phyloP scores from a whole-genome alignment of 2,888 invertebrate genomes.

The Cephus runcator region DNA sequence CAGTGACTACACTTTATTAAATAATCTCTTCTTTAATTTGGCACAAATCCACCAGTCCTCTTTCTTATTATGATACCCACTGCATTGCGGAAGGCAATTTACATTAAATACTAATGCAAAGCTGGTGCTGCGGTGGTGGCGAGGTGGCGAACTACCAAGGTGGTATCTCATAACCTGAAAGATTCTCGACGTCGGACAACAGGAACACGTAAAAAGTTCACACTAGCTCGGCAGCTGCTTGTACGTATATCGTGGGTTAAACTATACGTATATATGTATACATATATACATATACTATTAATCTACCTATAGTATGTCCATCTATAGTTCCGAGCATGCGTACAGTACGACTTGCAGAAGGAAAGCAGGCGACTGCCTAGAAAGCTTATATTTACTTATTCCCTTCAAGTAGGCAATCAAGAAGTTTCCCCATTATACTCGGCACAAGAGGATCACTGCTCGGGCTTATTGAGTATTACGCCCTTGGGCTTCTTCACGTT shows the following conservation, averaged over 20 bases:
- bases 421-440: conserved; percentile 5
- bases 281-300: no score
- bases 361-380: not conserved
- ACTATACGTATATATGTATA: no score
- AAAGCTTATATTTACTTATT: not conserved
- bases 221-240: no score
- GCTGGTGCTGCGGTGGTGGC: not conserved
- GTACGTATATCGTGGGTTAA: no score
- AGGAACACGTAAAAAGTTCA: no score
- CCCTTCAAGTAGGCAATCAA: conserved; percentile 5
- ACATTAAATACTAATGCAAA: conserved; percentile 17
- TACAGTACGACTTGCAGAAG: no score
- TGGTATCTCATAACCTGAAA: no score
- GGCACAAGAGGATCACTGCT: conserved; percentile 1
- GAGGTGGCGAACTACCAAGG: not conserved
- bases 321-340: no score
- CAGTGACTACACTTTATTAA: not conserved
- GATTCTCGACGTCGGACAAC: no score
- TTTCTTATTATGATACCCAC: not conserved
- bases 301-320: no score
- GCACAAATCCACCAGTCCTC: not conserved
- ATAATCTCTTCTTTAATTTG: conserved; percentile 2
- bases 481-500: not conserved
- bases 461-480: conserved; percentile 2
- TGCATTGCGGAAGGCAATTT: conserved; percentile 21